Conservation (phyloP, 1,140 invertebrate genomes). For the Caenorhabditis remanei region DNA sequence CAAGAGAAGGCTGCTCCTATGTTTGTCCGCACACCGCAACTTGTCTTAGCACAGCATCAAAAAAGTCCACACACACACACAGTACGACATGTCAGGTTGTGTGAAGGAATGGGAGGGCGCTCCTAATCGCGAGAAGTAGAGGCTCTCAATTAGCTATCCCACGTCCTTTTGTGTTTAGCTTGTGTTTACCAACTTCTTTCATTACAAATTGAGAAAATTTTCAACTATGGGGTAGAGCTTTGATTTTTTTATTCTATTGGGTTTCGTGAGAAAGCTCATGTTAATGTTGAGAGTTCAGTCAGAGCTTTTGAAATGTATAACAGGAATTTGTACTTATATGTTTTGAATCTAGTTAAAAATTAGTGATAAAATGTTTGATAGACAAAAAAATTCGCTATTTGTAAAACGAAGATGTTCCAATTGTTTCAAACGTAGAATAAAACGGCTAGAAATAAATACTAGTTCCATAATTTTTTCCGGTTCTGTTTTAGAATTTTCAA, state of each 20-base stretch:
- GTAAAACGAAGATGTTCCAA: no score
- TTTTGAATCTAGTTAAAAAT: no score
- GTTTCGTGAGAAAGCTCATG: neutral
- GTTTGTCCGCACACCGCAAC: conserved; percentile 55
- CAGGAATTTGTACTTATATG: no score
- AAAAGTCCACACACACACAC: conserved; percentile 56
- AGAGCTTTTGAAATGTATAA: no score
- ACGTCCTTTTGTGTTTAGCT: conserved; percentile 52
- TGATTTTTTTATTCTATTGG: neutral
- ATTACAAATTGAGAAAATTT: conserved; percentile 7
- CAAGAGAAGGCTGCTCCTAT: conserved; percentile 38
- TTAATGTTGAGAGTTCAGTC: neutral
- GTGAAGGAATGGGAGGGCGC: conserved; percentile 27
- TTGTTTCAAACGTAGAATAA: no score
- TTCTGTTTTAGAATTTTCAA: no score
- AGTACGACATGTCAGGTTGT: conserved; percentile 56
- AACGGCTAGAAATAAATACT: no score
- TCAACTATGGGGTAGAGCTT: neutral
- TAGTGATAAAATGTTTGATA: no score
- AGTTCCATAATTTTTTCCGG: no score
- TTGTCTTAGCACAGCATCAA: conserved; percentile 53
- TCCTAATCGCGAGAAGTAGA: conserved; percentile 54
- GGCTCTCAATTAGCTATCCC: conserved; percentile 56
- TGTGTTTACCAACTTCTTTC: conserved; percentile 37
- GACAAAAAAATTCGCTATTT: no score